Conservation (phyloP, 1,140 invertebrate species). For the Bombus waltoni region DNA sequence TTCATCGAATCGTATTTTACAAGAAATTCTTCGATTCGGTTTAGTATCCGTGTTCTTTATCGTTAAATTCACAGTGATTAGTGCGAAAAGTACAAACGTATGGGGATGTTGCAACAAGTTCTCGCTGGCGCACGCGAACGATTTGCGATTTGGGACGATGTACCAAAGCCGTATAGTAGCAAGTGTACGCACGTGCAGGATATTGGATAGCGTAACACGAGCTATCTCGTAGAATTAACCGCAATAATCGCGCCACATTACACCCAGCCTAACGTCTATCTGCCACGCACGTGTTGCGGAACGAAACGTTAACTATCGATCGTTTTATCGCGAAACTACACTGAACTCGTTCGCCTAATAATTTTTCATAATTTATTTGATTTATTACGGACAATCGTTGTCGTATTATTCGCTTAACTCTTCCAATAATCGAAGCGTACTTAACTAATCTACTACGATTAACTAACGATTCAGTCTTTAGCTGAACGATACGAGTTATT, state of each 20-base stretch:
- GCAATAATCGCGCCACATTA: constrained; percentile 36
- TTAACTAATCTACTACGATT: too few species aligned
- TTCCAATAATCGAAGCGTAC: too few species aligned
- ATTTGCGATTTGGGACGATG: background rate
- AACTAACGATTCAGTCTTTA: too few species aligned
- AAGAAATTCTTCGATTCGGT: background rate
- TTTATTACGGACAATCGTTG: background rate
- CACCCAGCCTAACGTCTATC: constrained; percentile 4
- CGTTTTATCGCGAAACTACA: background rate
- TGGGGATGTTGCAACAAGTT: background rate
- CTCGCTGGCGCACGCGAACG: background rate
- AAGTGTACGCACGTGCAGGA: constrained; percentile 23
- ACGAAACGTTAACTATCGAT: background rate
- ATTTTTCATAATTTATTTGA: background rate
- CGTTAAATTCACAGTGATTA: background rate
- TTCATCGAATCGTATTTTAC: background rate
- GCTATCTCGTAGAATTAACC: constrained; percentile 36
- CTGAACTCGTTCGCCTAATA: background rate
- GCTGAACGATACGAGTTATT: too few species aligned
- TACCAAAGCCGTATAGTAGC: background rate
- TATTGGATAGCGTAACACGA: constrained; percentile 38
- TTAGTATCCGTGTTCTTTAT: background rate
- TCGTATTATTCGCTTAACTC: too few species aligned
- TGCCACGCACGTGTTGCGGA: background rate
- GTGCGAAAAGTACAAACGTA: background rate